Percentiles rank a stretch among this genome's conserved stretches.
phyloP scores from a whole-genome alignment of 2,888 invertebrate genomes.

The Plutella xylostella region DNA sequence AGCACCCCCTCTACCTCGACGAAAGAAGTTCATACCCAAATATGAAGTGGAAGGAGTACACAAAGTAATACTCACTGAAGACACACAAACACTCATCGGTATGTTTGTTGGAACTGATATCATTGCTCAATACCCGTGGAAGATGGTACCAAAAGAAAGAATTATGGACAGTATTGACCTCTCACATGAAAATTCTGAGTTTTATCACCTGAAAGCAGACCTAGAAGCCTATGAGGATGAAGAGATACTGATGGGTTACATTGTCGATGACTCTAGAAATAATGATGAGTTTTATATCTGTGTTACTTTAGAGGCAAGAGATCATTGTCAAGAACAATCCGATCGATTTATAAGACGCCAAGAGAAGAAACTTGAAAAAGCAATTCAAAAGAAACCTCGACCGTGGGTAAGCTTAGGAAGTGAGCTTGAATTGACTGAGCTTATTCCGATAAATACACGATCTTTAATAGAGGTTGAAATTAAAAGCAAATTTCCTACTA shows the following conservation, averaged over 20 bases:
- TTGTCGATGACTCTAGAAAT: constrained; percentile 71
- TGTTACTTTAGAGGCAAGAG: constrained; percentile 65
- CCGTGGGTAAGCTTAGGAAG: constrained; percentile 75
- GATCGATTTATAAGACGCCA: constrained; percentile 67
- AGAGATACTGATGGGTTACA: constrained; percentile 74
- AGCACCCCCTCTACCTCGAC: constrained; percentile 34
- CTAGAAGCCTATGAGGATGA: constrained; percentile 49
- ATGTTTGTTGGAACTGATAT: constrained; percentile 76
- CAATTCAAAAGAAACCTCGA: constrained; percentile 66
- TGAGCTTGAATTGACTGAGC: constrained; percentile 71
- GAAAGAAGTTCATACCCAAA: constrained; percentile 56
- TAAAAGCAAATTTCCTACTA: constrained; percentile 71
- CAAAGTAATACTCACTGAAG: constrained; percentile 61
- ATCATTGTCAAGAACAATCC: constrained; percentile 61
- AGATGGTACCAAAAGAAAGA: constrained; percentile 69
- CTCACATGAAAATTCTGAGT: constrained; percentile 62
- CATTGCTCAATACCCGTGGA: constrained; percentile 81
- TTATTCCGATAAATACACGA: constrained; percentile 60
- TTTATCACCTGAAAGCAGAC: constrained; percentile 40
- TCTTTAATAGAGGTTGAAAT: constrained; percentile 76
- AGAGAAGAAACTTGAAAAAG: constrained; percentile 66
- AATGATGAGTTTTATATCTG: constrained; percentile 79
- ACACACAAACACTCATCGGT: constrained; percentile 72
- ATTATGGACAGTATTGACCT: constrained; percentile 73
- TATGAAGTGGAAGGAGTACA: constrained; percentile 69